A percentile compares a stretch with the other conserved stretches of the same genome.
phyloP scores from a whole-genome alignment of 2,113 vertebrate species.

The Cranoglanis bouderius region DNA sequence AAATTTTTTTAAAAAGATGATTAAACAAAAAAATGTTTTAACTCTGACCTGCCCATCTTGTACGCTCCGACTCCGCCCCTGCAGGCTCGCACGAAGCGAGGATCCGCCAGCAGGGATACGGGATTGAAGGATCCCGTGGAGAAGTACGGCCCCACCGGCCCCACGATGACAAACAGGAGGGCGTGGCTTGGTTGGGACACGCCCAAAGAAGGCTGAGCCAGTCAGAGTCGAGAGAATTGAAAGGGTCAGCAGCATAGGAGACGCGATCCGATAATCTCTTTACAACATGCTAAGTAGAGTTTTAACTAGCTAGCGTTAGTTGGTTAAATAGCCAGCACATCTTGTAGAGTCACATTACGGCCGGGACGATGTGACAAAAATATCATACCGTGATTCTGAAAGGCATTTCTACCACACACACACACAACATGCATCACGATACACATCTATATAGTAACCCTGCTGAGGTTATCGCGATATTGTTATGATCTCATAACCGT shows the following conservation, averaged over 20 bases:
- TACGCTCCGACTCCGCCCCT: slow-evolving; percentile 82
- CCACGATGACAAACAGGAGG: slow-evolving; percentile 81
- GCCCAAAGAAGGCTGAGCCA: slow-evolving; percentile 80
- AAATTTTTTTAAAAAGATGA: not conserved
- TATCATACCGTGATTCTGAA: too few relatives aligned
- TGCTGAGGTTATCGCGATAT: too few relatives aligned
- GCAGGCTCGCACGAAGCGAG: slow-evolving; percentile 80
- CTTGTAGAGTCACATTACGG: too few relatives aligned
- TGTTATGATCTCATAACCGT: too few relatives aligned
- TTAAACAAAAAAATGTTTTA: not conserved
- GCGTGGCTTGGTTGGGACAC: slow-evolving; percentile 70
- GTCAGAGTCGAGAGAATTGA: not conserved
- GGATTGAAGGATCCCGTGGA: slow-evolving; percentile 79
- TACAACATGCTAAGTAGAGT: not conserved
- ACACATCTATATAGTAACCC: too few relatives aligned
- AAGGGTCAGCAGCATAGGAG: not conserved
- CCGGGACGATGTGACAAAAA: too few relatives aligned
- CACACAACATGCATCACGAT: too few relatives aligned
- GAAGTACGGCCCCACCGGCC: slow-evolving; percentile 87
- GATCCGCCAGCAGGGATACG: slow-evolving; percentile 83
- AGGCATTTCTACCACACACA: too few relatives aligned
- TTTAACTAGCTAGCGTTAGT: not conserved
- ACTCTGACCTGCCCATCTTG: slow-evolving; percentile 86
- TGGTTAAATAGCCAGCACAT: too few relatives aligned
- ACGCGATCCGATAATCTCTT: not conserved